Conservation (phyloP, 2,113 vertebrate species). For the Morone saxatilis region DNA sequence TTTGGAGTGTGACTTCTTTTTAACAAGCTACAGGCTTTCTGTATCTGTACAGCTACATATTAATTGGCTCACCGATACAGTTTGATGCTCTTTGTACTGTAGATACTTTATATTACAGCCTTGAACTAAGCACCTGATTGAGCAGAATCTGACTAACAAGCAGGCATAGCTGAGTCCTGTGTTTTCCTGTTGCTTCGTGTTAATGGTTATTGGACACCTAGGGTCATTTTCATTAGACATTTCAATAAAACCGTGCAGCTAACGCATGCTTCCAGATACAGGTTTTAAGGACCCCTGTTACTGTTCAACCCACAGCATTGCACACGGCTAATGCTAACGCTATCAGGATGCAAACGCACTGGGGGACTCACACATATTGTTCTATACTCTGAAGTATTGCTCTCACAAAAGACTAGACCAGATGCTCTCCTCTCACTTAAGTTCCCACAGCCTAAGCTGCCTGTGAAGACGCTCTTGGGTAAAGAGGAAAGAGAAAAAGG, state of each 20-base stretch:
- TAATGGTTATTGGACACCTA: conserved; percentile 53
- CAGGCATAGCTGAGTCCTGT: background rate
- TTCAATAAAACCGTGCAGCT: conserved; percentile 80
- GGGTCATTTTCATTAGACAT: conserved; percentile 39
- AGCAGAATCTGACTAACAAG: conserved; percentile 18
- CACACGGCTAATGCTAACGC: conserved; percentile 67
- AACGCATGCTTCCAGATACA: conserved; percentile 80
- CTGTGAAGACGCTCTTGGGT: conserved; percentile 95
- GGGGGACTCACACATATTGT: conserved; percentile 93
- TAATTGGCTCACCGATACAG: conserved; percentile 29
- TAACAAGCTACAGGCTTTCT: conserved; percentile 47
- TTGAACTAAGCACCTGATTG: conserved; percentile 29
- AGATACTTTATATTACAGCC: conserved; percentile 15
- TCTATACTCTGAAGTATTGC: conserved; percentile 92
- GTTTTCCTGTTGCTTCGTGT: conserved; percentile 33
- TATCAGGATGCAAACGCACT: conserved; percentile 80
- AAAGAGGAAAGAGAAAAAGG: conserved; percentile 78
- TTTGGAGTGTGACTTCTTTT: conserved; percentile 10
- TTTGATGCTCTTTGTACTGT: background rate
- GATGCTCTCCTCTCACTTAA: conserved; percentile 95
- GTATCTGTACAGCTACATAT: conserved; percentile 10
- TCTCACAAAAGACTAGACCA: conserved; percentile 97
- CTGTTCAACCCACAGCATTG: conserved; percentile 59
- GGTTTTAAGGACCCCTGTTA: conserved; percentile 46
- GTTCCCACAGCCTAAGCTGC: conserved; percentile 96